phyloP scores from a whole-genome alignment of 2,888 invertebrate species.

The Agriopis aurantiaria region DNA sequence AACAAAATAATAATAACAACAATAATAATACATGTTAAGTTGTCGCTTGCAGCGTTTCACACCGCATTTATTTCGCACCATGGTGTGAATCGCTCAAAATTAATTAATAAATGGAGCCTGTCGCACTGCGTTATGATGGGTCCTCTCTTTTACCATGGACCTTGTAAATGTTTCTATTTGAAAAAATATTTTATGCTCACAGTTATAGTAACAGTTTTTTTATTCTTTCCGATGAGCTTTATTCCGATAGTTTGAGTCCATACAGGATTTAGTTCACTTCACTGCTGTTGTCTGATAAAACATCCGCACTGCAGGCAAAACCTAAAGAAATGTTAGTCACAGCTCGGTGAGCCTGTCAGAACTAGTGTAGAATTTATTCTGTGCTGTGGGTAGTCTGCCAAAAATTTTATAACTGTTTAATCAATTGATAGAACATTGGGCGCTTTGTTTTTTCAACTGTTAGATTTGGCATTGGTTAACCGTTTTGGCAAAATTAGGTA shows the following conservation, averaged over 20 bases:
- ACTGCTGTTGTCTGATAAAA: not conserved
- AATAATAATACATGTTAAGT: no score
- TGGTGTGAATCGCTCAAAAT: no score
- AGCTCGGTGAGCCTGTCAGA: conserved; percentile 7
- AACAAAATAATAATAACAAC: no score
- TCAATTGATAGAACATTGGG: not conserved
- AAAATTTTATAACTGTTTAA: conserved; percentile 12
- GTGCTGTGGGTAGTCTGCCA: conserved; percentile 6
- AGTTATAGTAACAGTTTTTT: no score
- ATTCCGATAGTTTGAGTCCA: not conserved
- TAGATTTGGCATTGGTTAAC: not conserved
- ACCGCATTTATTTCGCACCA: no score
- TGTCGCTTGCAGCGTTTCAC: no score
- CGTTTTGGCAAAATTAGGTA: not conserved
- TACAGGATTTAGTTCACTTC: not conserved
- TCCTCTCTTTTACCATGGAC: no score
- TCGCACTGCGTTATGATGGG: no score
- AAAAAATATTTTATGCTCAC: no score
- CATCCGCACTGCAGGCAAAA: conserved; percentile 23
- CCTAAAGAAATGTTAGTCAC: conserved; percentile 6
- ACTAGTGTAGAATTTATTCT: not conserved
- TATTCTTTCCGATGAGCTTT: not conserved
- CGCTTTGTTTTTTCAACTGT: conserved; percentile 9
- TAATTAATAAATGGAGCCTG: no score
- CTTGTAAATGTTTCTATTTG: no score